Evolutionary conservation across 2,888 invertebrate genomes (phyloP).

Genomic region (Drosophila mulleri): DNA sequence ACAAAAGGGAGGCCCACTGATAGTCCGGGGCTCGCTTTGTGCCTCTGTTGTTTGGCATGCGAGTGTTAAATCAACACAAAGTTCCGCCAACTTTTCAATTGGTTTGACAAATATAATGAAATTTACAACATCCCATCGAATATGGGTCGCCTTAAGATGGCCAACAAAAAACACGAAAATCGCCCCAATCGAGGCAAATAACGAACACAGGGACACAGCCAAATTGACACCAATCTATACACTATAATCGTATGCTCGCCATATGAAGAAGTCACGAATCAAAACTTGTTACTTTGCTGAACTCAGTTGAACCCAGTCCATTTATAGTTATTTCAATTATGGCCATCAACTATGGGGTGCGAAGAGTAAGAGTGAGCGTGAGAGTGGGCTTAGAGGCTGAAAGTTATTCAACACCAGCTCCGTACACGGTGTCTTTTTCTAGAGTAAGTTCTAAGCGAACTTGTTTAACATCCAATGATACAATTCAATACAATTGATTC

Average conservation of each 20-base stretch:
- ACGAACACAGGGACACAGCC: slow-evolving; percentile 10
- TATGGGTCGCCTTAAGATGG: slow-evolving; percentile 14
- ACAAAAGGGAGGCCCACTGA: slow-evolving; percentile 35
- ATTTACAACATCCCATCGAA: slow-evolving; percentile 42
- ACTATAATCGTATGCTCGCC: slow-evolving; percentile 2
- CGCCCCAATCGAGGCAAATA: background rate
- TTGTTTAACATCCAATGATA: too few species aligned
- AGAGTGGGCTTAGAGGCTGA: too few species aligned
- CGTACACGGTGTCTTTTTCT: too few species aligned
- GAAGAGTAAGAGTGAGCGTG: background rate
- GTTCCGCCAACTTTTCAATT: slow-evolving; percentile 72
- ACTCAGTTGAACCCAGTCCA: background rate
- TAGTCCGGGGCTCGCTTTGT: slow-evolving; percentile 41
- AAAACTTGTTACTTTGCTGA: background rate
- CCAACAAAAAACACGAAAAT: background rate
- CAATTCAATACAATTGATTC: too few species aligned
- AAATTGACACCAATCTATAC: slow-evolving; percentile 21
- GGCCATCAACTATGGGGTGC: background rate
- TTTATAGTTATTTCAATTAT: background rate
- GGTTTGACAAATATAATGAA: slow-evolving; percentile 72
- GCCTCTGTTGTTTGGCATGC: slow-evolving; percentile 34
- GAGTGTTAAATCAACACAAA: slow-evolving; percentile 74
- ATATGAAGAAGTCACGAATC: slow-evolving; percentile 6
- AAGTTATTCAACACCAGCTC: too few species aligned
- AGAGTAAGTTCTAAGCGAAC: too few species aligned